Evolutionary conservation across 2,113 vertebrate genomes (phyloP).

Genomic region (Gymnarchus niloticus): DNA sequence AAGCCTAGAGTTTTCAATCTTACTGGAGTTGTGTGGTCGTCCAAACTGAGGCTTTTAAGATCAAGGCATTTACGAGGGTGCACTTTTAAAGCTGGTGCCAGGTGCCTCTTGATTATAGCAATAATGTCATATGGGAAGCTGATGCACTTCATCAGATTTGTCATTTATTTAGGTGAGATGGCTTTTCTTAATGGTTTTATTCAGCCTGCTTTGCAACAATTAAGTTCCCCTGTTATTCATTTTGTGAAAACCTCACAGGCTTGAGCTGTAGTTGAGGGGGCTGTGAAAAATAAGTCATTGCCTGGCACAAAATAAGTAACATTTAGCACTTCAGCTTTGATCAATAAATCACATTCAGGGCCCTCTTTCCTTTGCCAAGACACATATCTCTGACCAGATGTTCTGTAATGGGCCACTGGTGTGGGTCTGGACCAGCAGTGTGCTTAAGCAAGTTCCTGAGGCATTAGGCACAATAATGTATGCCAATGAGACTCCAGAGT

Average conservation of each 20-base stretch:
- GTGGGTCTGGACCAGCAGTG: neutral
- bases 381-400: neutral
- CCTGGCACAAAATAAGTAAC: neutral
- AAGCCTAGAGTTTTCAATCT: too few species aligned
- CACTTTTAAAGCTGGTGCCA: too few species aligned
- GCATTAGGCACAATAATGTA: neutral
- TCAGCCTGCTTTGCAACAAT: neutral
- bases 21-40: too few species aligned
- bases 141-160: too few species aligned
- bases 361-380: neutral
- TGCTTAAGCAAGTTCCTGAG: neutral
- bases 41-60: too few species aligned
- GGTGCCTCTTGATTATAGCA: too few species aligned
- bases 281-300: neutral
- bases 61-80: too few species aligned
- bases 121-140: too few species aligned
- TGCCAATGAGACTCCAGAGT: neutral
- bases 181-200: neutral
- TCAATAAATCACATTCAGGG: neutral
- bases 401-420: neutral
- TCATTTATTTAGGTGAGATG: neutral
- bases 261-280: neutral
- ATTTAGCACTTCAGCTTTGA: slow-evolving; percentile 2
- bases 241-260: neutral
- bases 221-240: neutral